Evolutionary conservation across 2,888 invertebrate genomes (phyloP), one percentile per base, ranked within the genome.

Genomic region (Clanis bilineata): DNA sequence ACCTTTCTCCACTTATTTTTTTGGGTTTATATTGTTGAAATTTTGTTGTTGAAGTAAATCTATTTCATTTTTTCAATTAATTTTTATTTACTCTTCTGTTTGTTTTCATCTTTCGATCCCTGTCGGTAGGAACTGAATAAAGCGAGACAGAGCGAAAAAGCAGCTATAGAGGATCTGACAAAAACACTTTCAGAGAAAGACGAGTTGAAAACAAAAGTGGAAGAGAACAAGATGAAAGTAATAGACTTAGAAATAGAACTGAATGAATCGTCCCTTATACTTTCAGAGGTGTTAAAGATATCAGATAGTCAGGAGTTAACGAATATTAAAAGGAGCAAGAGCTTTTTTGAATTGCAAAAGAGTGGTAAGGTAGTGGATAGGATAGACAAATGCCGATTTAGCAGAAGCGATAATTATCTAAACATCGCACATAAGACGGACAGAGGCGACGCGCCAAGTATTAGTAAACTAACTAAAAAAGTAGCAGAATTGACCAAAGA

Each of bases 321-420:
- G 61, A 77, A 77, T 59, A 84, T 91, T 62, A 89, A 90, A 71
- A 84, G 88, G 62, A 88, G 89, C 65, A 88, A 82, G 76, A 91
- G 90, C 74, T 90, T 86, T 76, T 89, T 89, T 68, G 92, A 91
- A 72, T 75, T 92, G 65, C 92, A 93, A 80, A 93, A 93, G 82
- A 93, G 92, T 86, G 92, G 93, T 92, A 93, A 92, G 92, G 92
- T 93, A 90, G 93, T 90, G 80, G 91, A 91, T 88, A 93, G 93
- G 85, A 86, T 93, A 71, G 92, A 91, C 77, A 93, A 89, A 81
- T 85, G 88, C 82, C 91, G 84, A 80, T 82, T 83, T 71, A 92
- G 92, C 73, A 88, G 80, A 72, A 90, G 91, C 67, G 80, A 81
- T 72, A 92, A 90, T 70, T 86, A 89, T 70, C 76, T 91, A 68